Base-by-base conservation (phyloP, 2,888 invertebrate genomes). In the Boloria selene region DNA sequence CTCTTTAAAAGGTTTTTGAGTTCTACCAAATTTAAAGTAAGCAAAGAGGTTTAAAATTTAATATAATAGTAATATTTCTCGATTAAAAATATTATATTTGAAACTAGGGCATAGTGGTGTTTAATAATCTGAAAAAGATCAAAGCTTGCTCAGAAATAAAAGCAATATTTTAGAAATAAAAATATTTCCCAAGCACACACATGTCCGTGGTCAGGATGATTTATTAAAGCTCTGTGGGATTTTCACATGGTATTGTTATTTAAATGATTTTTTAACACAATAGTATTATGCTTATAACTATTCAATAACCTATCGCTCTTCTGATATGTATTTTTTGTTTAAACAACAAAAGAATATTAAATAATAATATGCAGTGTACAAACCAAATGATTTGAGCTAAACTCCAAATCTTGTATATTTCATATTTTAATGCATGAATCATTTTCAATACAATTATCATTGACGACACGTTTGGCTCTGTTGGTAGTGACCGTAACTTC, bases 181-280 rank as follows among this genome's bases (percentile, higher is more conserved):
- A 22, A 56, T n/a, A 56, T 56, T 45, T 45, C 45, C 44, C 44
- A 56, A 56, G 14, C 47, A n/a, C 47, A 47, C 49, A 59, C 31
- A 17, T 49, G 59, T 49, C 47, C 7, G 49, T 31, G 49, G 49
- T 49, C 17, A 49, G 59, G 31, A 18, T 59, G 16, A 59, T 59
- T 59, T 59, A 59, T 49, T 16, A 31, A 59, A 31, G 47, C 31
- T 2, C 17, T 17, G 58, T 17, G 16, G 17, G 5, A 10, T 47
- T 47, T 13, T 49, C 59, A 49, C 17, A 38, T 38, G 38, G 49
- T 49, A 59, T 49, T 59, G 59, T 38, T 56, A 10, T 56, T 38
- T 58, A 47, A 58, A 49, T 38, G 38, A 59, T 59, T 59, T 59
- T 31, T 59, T 49, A 31, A 47, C 59, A 49, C 49, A 49, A 38